Percentiles rank a stretch among this genome's conserved stretches.
These are phyloP conservation scores for Parnassius apollo DNA, from an alignment of 2,888 invertebrate species.

Conservation along the genomic window DNA sequence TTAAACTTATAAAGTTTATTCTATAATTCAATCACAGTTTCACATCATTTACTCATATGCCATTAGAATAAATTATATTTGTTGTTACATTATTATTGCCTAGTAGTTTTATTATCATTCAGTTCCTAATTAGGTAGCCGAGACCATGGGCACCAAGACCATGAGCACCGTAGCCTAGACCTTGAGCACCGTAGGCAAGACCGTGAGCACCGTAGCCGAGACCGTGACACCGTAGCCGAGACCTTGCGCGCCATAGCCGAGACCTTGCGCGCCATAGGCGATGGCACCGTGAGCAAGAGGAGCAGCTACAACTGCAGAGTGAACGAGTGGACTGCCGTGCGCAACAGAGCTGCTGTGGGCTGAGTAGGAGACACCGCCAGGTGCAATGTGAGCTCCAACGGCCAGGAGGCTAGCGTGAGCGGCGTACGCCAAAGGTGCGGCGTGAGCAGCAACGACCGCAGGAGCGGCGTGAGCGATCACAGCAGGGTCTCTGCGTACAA, in stretches of 20 bases:
- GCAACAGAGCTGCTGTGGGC: neutral
- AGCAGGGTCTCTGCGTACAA: neutral
- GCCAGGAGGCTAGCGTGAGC: conserved; percentile 11
- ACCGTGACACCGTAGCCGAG: conserved; percentile 40
- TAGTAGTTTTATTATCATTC: conserved; percentile 17
- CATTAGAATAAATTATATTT: conserved; percentile 25
- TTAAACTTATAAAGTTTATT: conserved; percentile 27
- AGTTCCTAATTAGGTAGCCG: conserved; percentile 16
- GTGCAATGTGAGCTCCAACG: neutral
- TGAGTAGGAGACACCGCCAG: neutral
- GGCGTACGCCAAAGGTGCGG: conserved; percentile 13
- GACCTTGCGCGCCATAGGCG: conserved; percentile 32
- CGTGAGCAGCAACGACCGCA: conserved; percentile 33
- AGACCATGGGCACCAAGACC: conserved; percentile 29
- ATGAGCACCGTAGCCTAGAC: conserved; percentile 26
- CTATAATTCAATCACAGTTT: conserved; percentile 23
- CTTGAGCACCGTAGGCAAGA: conserved; percentile 33
- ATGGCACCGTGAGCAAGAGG: conserved; percentile 39
- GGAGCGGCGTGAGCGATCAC: conserved; percentile 39
- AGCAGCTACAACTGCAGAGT: conserved; percentile 39
- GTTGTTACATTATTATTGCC: conserved; percentile 26
- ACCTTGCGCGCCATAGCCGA: conserved; percentile 25
- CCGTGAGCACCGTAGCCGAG: conserved; percentile 33
- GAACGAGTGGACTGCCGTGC: conserved; percentile 30
- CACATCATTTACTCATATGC: conserved; percentile 25